Base-by-base conservation (phyloP, 35 echinoderm and acorn worm species). In the Heliocidaris tuberculata region DNA sequence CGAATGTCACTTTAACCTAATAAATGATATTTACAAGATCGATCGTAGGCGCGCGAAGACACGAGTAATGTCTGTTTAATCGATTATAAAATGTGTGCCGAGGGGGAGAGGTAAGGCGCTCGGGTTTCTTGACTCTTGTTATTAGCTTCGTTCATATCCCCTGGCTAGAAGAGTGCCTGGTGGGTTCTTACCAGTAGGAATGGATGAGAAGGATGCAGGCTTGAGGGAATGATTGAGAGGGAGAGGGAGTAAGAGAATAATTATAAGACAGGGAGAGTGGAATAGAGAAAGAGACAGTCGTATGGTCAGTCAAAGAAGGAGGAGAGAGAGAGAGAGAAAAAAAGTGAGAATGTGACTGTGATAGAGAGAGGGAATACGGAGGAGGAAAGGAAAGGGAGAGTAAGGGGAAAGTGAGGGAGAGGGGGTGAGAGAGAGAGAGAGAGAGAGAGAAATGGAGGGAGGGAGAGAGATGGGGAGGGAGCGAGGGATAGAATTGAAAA, bases 51-150 rank as follows among this genome's bases (percentile, higher is more conserved):
- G 87, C 87, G 87, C 87, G 87, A 89, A 89, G 87, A 89, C 87
- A 89, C 87, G 87, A 32, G 87, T 89, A 89, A 89, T 89, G 87
- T 89, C 87, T 89, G 87, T 48, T 89, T 89, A 89, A 89, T 89
- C 87, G 87, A 89, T 89, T 89, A n/a, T 48, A 47, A 48, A 48
- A 47, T 89, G 87, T 89, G 87, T 89, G 87, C 87, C 87, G 87
- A 32, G 31, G 87, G n/a, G 87, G 31, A 32, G 87, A 78, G 65
- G 65, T 27, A 78, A 24, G 21, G 65, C 21, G 19, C 19, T 78
- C 65, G 65, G 65, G 65, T 78, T 78, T 78, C 65, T 78, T 78
- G 65, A 78, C 65, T 78, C 65, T 78, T 78, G 65, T 27, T 27
- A 78, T 78, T 78, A 78, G 65, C 65, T 78, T 78, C 65, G 65